These are phyloP conservation scores for Callorhinus ursinus DNA, from an alignment of 2,113 vertebrate genomes.

Conservation along the genomic window DNA sequence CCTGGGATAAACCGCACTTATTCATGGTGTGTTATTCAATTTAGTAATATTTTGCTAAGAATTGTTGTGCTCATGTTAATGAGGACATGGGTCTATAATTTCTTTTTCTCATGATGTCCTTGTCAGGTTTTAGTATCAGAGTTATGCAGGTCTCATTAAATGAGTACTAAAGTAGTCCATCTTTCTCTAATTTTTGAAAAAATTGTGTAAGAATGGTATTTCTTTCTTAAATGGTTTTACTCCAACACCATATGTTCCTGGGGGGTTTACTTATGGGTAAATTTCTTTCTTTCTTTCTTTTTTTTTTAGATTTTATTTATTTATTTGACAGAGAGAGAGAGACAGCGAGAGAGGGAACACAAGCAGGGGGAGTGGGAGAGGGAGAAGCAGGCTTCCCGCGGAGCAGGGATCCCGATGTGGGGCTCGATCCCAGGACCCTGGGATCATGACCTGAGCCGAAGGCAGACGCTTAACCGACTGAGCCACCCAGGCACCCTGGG, in stretches of 20 bases:
- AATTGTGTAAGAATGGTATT: background rate
- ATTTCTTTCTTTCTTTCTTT: too few relatives aligned
- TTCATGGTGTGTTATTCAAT: background rate
- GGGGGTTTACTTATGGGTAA: background rate
- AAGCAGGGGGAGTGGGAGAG: too few relatives aligned
- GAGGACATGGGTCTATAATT: background rate
- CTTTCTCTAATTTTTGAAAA: background rate
- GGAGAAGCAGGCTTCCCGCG: too few relatives aligned
- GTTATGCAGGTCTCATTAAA: background rate
- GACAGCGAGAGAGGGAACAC: too few relatives aligned
- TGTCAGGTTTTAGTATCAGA: background rate
- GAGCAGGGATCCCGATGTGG: too few relatives aligned
- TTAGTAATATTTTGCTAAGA: background rate
- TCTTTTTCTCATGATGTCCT: background rate
- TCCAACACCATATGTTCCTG: background rate
- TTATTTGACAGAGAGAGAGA: too few relatives aligned
- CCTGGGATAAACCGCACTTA: background rate
- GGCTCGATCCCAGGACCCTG: too few relatives aligned
- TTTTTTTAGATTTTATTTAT: too few relatives aligned
- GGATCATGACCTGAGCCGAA: too few relatives aligned
- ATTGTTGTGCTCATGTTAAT: background rate
- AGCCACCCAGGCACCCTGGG: too few relatives aligned
- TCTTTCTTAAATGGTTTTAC: background rate
- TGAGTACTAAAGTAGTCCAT: background rate
- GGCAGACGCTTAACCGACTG: too few relatives aligned